These are phyloP conservation scores for Cirrhinus mrigala DNA, from an alignment of 2,797 vertebrate species.

Conservation along the genomic window DNA sequence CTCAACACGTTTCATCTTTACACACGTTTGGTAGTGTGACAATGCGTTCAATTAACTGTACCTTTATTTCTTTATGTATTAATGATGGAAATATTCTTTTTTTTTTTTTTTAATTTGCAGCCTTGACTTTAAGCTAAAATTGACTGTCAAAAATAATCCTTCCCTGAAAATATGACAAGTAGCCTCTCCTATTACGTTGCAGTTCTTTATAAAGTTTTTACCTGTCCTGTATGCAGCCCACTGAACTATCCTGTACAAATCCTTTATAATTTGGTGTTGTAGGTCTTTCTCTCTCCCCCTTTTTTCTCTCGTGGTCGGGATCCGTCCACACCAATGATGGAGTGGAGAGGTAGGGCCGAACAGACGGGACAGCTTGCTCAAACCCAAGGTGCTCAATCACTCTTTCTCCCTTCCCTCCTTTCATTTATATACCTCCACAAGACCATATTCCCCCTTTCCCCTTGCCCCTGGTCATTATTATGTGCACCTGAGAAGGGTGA, in stretches of 20 bases:
- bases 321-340: slow-evolving; percentile 76
- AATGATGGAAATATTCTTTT: neutral
- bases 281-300: slow-evolving; percentile 44
- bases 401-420: slow-evolving; percentile 69
- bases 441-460: slow-evolving; percentile 59
- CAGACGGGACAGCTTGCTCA: slow-evolving; percentile 77
- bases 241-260: slow-evolving; percentile 6
- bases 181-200: neutral
- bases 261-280: slow-evolving; percentile 19
- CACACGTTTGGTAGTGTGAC: neutral
- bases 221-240: neutral
- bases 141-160: too few species aligned
- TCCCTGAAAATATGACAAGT: neutral
- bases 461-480: slow-evolving; percentile 63
- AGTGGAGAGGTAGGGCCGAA: slow-evolving; percentile 75
- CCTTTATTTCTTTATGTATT: neutral
- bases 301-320: slow-evolving; percentile 72
- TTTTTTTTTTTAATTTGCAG: neutral
- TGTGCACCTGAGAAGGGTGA: slow-evolving; percentile 60
- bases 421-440: slow-evolving; percentile 65
- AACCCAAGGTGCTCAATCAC: slow-evolving; percentile 81
- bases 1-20: too few species aligned
- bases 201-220: neutral
- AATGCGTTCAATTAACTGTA: neutral
- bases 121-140: too few species aligned